Conservation (phyloP, 2,888 invertebrate genomes). For the Lithophane leautieri region DNA sequence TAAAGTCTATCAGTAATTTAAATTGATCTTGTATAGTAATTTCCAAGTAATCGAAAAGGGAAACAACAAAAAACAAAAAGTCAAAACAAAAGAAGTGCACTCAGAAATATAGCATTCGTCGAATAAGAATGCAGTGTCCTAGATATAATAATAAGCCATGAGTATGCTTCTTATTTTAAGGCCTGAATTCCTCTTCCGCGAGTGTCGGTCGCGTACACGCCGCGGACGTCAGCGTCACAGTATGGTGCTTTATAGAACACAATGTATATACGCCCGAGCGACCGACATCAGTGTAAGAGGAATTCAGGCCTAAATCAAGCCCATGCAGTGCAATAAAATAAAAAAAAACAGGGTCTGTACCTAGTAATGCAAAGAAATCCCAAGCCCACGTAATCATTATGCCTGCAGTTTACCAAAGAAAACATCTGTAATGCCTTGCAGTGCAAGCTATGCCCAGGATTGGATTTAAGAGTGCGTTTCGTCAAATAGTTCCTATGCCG, state of each 20-base stretch:
- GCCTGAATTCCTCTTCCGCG: too few relatives aligned
- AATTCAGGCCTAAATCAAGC: background rate
- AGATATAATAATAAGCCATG: too few relatives aligned
- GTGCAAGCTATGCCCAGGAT: background rate
- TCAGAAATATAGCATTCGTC: background rate
- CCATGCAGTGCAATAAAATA: background rate
- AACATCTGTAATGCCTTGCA: background rate
- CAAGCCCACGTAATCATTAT: background rate
- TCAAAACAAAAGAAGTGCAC: background rate
- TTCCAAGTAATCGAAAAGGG: background rate
- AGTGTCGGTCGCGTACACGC: too few relatives aligned
- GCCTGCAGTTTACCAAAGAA: background rate
- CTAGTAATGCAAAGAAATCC: background rate
- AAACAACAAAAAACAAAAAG: background rate
- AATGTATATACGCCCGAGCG: too few relatives aligned
- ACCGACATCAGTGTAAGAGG: too few relatives aligned
- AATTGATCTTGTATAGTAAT: background rate
- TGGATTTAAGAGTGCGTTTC: too few relatives aligned
- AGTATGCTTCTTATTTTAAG: too few relatives aligned
- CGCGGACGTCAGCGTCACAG: too few relatives aligned
- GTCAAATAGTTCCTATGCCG: too few relatives aligned
- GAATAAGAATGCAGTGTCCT: background rate
- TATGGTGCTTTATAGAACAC: too few relatives aligned
- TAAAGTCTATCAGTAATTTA: too few relatives aligned
- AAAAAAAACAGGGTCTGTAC: too few relatives aligned